phyloP scores from a whole-genome alignment of 1,140 invertebrate genomes.

The Papilio helenus region DNA sequence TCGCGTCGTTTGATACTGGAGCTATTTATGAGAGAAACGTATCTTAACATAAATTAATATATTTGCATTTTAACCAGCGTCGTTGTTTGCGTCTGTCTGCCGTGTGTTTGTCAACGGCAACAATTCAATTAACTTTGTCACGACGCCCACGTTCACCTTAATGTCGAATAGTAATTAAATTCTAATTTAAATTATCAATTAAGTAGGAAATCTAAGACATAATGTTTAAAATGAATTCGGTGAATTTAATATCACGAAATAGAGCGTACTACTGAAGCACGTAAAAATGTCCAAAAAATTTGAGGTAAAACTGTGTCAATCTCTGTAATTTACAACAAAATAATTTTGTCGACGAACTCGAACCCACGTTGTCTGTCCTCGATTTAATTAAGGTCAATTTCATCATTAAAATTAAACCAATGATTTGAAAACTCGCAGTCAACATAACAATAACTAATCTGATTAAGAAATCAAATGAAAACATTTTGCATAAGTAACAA shows the following conservation, averaged over 20 bases:
- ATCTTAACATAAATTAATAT: background rate
- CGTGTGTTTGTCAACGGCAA: background rate
- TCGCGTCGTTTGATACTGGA: background rate
- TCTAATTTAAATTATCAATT: background rate
- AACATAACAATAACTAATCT: background rate
- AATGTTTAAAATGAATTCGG: no score
- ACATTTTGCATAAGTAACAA: no score
- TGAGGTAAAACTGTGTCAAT: background rate
- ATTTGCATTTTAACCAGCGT: background rate
- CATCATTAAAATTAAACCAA: background rate
- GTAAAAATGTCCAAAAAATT: background rate
- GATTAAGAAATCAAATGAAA: no score
- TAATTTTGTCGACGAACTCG: background rate
- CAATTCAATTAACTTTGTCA: background rate
- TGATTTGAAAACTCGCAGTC: background rate
- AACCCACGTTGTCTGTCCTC: background rate
- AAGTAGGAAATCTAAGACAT: background rate
- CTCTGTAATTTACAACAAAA: background rate
- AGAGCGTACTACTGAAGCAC: no score
- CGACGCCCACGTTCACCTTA: background rate
- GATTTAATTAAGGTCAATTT: background rate
- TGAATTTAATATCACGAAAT: no score
- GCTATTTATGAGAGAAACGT: background rate
- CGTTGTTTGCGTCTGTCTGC: constrained; percentile 8
- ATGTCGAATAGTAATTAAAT: background rate